Evolutionary conservation across 2,113 vertebrate species (phyloP).

Genomic region (Atractosteus spatula): DNA sequence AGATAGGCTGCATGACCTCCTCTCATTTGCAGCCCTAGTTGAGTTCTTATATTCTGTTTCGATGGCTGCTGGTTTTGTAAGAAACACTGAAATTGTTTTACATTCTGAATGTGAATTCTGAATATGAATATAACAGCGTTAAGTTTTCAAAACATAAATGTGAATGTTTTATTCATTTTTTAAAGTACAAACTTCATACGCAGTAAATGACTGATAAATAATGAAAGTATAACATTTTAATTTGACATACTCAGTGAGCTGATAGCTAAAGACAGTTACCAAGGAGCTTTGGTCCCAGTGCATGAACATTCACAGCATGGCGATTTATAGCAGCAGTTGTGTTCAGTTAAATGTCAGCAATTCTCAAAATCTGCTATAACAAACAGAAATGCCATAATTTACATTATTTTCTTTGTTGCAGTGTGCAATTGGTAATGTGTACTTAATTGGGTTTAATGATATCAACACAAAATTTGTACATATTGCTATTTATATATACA

Average conservation of each 20-base stretch:
- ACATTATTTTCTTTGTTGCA: slow-evolving; percentile 50
- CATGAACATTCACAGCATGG: slow-evolving; percentile 72
- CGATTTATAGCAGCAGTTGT: slow-evolving; percentile 75
- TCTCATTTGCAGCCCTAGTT: too few species aligned
- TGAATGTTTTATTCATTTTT: background rate
- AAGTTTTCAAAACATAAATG: too few species aligned
- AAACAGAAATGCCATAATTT: slow-evolving; percentile 75
- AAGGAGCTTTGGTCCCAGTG: slow-evolving; percentile 65
- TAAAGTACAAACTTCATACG: slow-evolving; percentile 67
- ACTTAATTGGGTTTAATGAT: slow-evolving; percentile 64
- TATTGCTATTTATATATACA: too few species aligned
- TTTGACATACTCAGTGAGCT: slow-evolving; percentile 76
- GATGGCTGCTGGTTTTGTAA: too few species aligned
- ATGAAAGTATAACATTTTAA: slow-evolving; percentile 72
- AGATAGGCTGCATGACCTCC: too few species aligned
- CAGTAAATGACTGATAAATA: slow-evolving; percentile 75
- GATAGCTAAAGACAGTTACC: slow-evolving; percentile 70
- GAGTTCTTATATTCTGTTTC: too few species aligned
- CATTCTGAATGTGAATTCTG: too few species aligned
- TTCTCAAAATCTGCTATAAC: slow-evolving; percentile 76
- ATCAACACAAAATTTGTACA: too few species aligned
- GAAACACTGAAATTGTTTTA: too few species aligned
- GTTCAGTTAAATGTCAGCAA: slow-evolving; percentile 79
- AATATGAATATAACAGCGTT: too few species aligned
- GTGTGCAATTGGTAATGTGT: slow-evolving; percentile 47